Conservation (phyloP, 2,888 invertebrate species). For the Bursaphelenchus okinawaensis region DNA sequence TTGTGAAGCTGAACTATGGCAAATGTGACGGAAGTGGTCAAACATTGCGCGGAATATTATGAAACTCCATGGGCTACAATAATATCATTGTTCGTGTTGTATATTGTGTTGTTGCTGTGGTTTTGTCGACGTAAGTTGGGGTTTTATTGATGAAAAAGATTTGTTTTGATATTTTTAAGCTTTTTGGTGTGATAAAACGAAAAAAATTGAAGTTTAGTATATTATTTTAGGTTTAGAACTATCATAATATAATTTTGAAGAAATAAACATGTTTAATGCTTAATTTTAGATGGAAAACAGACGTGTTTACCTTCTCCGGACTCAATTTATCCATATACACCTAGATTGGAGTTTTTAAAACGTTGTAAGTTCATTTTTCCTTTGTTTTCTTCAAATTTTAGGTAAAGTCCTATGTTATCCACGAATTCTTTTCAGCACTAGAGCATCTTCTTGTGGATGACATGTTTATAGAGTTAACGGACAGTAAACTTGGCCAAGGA, state of each 20-base stretch:
- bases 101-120: constrained; percentile 42
- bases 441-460: constrained; percentile 48
- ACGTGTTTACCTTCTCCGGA: constrained; percentile 48
- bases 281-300: constrained; percentile 48
- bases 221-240: too few species aligned
- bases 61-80: constrained; percentile 54
- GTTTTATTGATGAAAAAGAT: too few species aligned
- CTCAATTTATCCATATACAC: constrained; percentile 45
- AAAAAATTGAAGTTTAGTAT: too few species aligned
- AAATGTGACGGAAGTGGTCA: neutral
- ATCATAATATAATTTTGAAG: too few species aligned
- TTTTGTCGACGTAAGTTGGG: constrained; percentile 37
- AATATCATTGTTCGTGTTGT: constrained; percentile 43
- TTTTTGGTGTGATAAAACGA: neutral
- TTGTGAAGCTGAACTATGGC: too few species aligned
- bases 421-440: constrained; percentile 33
- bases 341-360: constrained; percentile 41
- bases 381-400: constrained; percentile 1
- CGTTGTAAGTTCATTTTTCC: constrained; percentile 27
- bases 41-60: constrained; percentile 36
- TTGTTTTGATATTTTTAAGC: constrained; percentile 2
- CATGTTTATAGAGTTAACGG: constrained; percentile 51
- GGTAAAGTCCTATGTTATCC: too few species aligned
- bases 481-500: constrained; percentile 52
- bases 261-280: neutral